Evolutionary conservation across 1,140 invertebrate species (phyloP), one percentile per base, ranked within the genome.

Genomic region (Grapholita molesta): DNA sequence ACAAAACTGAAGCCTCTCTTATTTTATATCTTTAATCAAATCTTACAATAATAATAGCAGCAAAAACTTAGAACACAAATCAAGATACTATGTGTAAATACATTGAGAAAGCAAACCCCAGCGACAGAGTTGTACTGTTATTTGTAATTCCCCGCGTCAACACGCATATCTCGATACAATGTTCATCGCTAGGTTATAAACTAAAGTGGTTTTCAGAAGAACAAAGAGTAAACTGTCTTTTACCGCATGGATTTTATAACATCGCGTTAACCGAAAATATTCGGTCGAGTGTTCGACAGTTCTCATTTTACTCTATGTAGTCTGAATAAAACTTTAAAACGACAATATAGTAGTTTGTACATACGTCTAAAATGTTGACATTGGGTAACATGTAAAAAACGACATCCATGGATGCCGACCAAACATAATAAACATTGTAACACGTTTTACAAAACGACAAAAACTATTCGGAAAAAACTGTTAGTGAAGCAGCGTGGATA

Each of bases 1-100:
- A 61, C 55, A 61, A 61, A 61, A 61, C 55, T 30, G 25, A 30
- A 61, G 55, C 55, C 55, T 61, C 55, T 61, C 55, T 61, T 61
- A 61, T 28, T 28, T 61, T 30, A 61, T 25, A 61, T 25, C 32
- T 61, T 28, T 61, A 32, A 18, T 28, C 28, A 61, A 61, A 28
- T 61, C 55, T 28, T 61, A 61, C 25, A 61, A 61, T 32, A 32
- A 28, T 61, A 21, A 61, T 32, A 61, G 55, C 55, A 61, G 55
- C 55, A 61, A 61, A 42, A 61, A 61, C 28, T 32, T 61, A 61
- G n/a, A 61, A 30, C 12, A 61, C 25, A 61, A 61, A 32, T 61
- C n/a, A 61, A 61, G 55, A 61, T 3, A 57, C 23, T 25, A 25
- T 57, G 55, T 61, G 55, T 61, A 61, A 61, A 28, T 61, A 61